phyloP scores from a whole-genome alignment of 1,140 invertebrate species.

The Charaxes varanes region DNA sequence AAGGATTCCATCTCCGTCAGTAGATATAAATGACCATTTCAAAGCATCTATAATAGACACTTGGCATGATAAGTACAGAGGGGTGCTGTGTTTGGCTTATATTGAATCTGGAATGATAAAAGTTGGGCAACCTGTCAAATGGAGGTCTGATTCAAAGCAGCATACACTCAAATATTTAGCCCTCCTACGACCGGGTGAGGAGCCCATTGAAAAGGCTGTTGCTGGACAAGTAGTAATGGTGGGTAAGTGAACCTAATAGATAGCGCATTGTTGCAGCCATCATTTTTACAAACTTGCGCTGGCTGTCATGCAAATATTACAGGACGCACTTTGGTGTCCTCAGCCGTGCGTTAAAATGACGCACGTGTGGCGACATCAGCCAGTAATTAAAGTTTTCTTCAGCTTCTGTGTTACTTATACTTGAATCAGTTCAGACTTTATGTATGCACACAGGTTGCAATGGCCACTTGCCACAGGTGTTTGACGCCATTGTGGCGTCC shows the following conservation, averaged over 20 bases:
- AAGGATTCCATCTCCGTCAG: slow-evolving; percentile 84
- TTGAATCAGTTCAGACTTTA: too few relatives aligned
- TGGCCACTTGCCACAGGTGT: too few relatives aligned
- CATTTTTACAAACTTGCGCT: not conserved
- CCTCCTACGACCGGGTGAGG: slow-evolving; percentile 86
- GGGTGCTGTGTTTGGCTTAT: slow-evolving; percentile 87
- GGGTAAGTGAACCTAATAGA: slow-evolving; percentile 36
- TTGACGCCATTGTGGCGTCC: too few relatives aligned
- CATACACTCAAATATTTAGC: slow-evolving; percentile 90
- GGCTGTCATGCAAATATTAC: too few relatives aligned
- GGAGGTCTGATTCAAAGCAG: slow-evolving; percentile 78
- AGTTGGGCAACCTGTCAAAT: slow-evolving; percentile 77
- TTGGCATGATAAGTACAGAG: slow-evolving; percentile 93
- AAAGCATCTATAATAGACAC: slow-evolving; percentile 94
- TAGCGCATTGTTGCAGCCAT: not conserved
- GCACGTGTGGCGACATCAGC: too few relatives aligned
- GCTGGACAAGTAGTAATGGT: slow-evolving; percentile 76
- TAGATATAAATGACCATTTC: slow-evolving; percentile 77
- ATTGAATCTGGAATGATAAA: slow-evolving; percentile 84
- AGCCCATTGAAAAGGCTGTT: slow-evolving; percentile 78
- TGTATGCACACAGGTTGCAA: too few relatives aligned
- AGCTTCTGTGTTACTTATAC: too few relatives aligned
- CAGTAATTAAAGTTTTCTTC: too few relatives aligned
- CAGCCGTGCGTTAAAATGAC: too few relatives aligned
- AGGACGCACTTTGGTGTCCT: too few relatives aligned